phyloP scores from a whole-genome alignment of 2,797 vertebrate genomes.

The Xenopus petersii region DNA sequence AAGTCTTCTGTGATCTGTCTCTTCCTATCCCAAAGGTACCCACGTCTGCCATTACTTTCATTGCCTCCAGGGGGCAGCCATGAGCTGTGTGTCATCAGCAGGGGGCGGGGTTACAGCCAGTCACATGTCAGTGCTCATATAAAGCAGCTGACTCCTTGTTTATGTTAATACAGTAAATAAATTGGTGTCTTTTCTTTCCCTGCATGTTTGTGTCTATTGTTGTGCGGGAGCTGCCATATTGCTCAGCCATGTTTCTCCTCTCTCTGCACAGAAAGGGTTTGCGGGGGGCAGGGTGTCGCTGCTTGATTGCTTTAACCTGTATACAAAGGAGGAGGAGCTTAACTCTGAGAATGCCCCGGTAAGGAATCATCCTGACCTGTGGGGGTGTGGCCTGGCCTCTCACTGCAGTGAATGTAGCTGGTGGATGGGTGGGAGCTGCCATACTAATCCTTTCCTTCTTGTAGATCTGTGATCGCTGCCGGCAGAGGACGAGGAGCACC shows the following conservation, averaged over 20 bases:
- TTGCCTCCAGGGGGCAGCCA: too few species aligned
- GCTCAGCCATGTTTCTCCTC: neutral
- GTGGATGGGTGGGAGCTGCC: neutral
- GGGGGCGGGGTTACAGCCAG: too few species aligned
- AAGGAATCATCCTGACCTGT: conserved; percentile 45
- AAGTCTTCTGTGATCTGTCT: conserved; percentile 91
- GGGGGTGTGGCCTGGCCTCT: too few species aligned
- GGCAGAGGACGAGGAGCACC: conserved; percentile 82
- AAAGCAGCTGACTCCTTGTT: too few species aligned
- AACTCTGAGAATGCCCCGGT: conserved; percentile 88
- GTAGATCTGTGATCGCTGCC: conserved; percentile 89
- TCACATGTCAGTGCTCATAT: too few species aligned
- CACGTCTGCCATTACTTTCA: neutral
- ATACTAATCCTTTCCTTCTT: conserved; percentile 43
- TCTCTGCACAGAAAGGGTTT: conserved; percentile 65
- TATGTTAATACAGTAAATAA: too few species aligned
- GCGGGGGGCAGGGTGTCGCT: conserved; percentile 74
- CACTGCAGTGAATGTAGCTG: too few species aligned
- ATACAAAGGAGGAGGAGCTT: conserved; percentile 89
- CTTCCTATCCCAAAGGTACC: conserved; percentile 87
- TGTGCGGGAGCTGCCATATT: neutral
- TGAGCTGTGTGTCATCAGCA: too few species aligned
- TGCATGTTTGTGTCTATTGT: too few species aligned
- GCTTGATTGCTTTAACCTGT: conserved; percentile 84
- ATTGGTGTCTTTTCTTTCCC: too few species aligned